These are phyloP conservation scores for Ethmia dodecea DNA, from an alignment of 2,888 invertebrate genomes.

Conservation along the genomic window DNA sequence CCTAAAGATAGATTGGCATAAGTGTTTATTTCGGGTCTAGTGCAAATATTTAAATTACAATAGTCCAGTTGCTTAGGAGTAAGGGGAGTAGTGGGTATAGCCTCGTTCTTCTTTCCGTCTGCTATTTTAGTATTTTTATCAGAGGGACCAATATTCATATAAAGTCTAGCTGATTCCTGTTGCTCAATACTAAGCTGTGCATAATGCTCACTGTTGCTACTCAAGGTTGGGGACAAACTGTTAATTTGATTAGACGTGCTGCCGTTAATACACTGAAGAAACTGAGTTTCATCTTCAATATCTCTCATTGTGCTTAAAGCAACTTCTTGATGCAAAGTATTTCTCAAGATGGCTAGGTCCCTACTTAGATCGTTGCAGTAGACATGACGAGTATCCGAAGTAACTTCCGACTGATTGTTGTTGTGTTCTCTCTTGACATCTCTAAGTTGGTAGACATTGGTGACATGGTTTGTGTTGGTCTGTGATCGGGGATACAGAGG, in stretches of 20 bases:
- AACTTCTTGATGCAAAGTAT: slow-evolving; percentile 49
- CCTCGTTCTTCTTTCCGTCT: slow-evolving; percentile 41
- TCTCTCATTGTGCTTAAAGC: slow-evolving; percentile 56
- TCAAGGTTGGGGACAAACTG: slow-evolving; percentile 59
- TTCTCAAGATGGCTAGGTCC: slow-evolving; percentile 62
- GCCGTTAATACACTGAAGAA: slow-evolving; percentile 52
- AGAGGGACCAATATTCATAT: slow-evolving; percentile 61
- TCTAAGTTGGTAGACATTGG: slow-evolving; percentile 75
- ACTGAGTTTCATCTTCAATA: slow-evolving; percentile 59
- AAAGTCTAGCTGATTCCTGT: slow-evolving; percentile 52
- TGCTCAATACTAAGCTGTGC: slow-evolving; percentile 62
- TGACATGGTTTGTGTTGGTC: slow-evolving; percentile 52
- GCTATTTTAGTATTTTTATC: slow-evolving; percentile 28
- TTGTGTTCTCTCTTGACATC: slow-evolving; percentile 76
- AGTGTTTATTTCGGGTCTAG: slow-evolving; percentile 49
- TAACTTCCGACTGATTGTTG: slow-evolving; percentile 56
- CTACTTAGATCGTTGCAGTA: slow-evolving; percentile 65
- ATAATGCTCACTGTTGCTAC: slow-evolving; percentile 67
- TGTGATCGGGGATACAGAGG: slow-evolving; percentile 64
- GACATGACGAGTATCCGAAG: slow-evolving; percentile 43
- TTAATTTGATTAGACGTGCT: slow-evolving; percentile 25
- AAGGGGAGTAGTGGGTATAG: slow-evolving; percentile 48
- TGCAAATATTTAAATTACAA: slow-evolving; percentile 47
- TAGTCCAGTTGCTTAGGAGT: slow-evolving; percentile 63
- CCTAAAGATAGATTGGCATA: slow-evolving; percentile 64